Evolutionary conservation across 2,888 invertebrate species (phyloP).

Genomic region (Alsophila aescularia): DNA sequence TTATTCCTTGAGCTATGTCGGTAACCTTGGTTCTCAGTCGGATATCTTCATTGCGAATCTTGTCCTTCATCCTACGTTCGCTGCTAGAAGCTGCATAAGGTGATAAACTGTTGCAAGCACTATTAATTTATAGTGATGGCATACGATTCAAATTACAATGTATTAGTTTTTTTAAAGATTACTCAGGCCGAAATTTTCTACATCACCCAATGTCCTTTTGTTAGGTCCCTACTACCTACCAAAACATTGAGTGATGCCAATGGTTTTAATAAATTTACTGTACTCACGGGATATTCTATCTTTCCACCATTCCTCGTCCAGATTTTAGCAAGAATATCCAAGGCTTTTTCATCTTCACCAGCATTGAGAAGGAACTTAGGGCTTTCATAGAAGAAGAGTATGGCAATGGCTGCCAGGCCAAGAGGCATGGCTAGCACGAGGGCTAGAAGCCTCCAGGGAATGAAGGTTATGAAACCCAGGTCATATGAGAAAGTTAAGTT

Average conservation of each 20-base stretch:
- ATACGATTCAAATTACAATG: too few species aligned
- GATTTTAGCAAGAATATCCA: slow-evolving; percentile 81
- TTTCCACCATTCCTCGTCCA: slow-evolving; percentile 78
- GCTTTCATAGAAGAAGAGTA: slow-evolving; percentile 86
- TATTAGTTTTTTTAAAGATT: too few species aligned
- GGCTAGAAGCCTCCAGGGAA: slow-evolving; percentile 57
- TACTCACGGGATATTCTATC: slow-evolving; percentile 43
- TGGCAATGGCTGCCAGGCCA: slow-evolving; percentile 78
- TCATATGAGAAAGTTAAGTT: slow-evolving; percentile 21
- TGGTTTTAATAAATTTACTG: too few species aligned
- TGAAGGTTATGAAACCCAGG: slow-evolving; percentile 47
- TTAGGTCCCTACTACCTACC: neutral
- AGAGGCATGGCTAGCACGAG: slow-evolving; percentile 80
- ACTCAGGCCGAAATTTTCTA: too few species aligned
- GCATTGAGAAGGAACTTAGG: slow-evolving; percentile 88
- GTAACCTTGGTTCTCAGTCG: too few species aligned
- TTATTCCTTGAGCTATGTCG: too few species aligned
- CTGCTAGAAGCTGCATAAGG: too few species aligned
- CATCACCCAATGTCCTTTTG: too few species aligned
- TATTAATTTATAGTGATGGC: too few species aligned
- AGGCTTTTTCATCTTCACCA: slow-evolving; percentile 82
- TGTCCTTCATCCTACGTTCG: too few species aligned
- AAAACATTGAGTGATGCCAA: neutral
- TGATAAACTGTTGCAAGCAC: too few species aligned
- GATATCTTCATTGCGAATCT: too few species aligned